Evolutionary conservation across 2,888 invertebrate genomes (phyloP).

Genomic region (Chalcis sispes): DNA sequence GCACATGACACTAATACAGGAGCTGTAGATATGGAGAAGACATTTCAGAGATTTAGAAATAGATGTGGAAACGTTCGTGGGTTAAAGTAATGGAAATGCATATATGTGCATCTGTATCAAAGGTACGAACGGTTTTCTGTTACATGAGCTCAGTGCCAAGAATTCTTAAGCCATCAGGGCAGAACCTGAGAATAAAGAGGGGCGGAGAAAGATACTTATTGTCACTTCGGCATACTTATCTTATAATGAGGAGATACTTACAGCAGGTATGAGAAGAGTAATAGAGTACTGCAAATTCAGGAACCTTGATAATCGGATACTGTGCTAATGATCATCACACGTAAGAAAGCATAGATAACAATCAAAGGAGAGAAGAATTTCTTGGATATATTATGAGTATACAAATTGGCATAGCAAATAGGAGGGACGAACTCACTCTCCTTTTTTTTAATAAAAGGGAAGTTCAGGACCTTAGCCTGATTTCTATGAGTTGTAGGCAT

Average conservation of each 20-base stretch:
- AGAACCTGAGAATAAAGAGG: not conserved
- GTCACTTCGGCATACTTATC: not conserved
- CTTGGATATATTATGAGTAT: too few relatives aligned
- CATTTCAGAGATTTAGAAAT: constrained; percentile 15
- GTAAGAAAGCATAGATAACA: too few relatives aligned
- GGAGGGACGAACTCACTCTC: too few relatives aligned
- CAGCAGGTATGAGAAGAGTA: not conserved
- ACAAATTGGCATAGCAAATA: too few relatives aligned
- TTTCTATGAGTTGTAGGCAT: too few relatives aligned
- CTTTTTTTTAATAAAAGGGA: too few relatives aligned
- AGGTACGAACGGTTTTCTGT: constrained; percentile 18
- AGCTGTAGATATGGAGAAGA: constrained; percentile 36
- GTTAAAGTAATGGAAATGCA: not conserved
- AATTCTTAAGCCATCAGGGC: not conserved
- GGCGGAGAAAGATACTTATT: not conserved
- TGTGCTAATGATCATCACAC: too few relatives aligned
- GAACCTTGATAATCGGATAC: too few relatives aligned
- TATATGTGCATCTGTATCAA: not conserved
- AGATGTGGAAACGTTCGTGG: not conserved
- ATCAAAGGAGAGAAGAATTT: too few relatives aligned
- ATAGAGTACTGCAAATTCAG: constrained; percentile 2
- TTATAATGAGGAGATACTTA: not conserved
- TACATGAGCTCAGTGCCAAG: not conserved
- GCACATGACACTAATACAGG: constrained; percentile 46
- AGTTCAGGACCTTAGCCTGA: too few relatives aligned